Conservation (phyloP, 1,140 invertebrate genomes). For the Maniola jurtina region DNA sequence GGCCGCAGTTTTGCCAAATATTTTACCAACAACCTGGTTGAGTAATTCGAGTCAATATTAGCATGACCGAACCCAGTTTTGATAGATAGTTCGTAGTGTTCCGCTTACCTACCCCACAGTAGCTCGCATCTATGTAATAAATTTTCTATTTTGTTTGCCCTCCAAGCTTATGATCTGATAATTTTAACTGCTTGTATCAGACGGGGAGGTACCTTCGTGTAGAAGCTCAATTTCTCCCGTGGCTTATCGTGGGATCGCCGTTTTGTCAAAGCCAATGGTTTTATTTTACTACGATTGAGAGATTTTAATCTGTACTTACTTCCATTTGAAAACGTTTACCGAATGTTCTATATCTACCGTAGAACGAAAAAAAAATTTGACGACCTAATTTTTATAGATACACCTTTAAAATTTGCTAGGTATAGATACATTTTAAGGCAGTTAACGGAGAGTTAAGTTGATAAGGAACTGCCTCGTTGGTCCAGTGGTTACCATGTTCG, state of each 20-base stretch:
- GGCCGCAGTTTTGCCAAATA: conserved; percentile 24
- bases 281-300: neutral
- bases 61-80: conserved; percentile 20
- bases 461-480: too few species aligned
- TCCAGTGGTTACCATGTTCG: too few species aligned
- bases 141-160: conserved; percentile 40
- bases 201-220: conserved; percentile 43
- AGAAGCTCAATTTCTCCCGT: conserved; percentile 40
- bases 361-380: too few species aligned
- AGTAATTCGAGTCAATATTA: conserved; percentile 29
- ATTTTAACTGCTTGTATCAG: conserved; percentile 39
- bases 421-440: too few species aligned
- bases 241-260: conserved; percentile 28
- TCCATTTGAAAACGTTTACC: neutral
- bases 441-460: too few species aligned
- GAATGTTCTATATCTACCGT: neutral
- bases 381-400: too few species aligned
- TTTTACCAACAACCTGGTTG: conserved; percentile 17
- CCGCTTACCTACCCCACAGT: neutral
- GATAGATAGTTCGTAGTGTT: conserved; percentile 26
- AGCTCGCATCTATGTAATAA: conserved; percentile 32
- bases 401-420: too few species aligned
- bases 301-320: neutral
- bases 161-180: conserved; percentile 48
- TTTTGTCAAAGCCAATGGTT: conserved; percentile 17